Evolutionary conservation across 2,797 vertebrate species (phyloP), one percentile per base, ranked within the genome.

Genomic region (Smutsia temminckii): DNA sequence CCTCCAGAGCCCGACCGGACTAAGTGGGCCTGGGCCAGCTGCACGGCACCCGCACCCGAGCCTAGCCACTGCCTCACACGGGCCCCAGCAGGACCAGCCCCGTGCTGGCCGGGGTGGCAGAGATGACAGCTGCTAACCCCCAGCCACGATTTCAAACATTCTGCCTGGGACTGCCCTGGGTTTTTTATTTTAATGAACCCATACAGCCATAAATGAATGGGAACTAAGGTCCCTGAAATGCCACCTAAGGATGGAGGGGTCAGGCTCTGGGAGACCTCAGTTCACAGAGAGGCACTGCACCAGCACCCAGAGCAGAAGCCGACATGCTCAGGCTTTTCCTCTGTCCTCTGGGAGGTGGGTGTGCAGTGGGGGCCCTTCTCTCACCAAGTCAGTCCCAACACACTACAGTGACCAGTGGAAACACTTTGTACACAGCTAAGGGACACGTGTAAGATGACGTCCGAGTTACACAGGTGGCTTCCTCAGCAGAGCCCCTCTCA

Each of bases 1-100:
- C 11, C 34, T 14, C 37, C 49, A 6, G 34, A 16, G 51, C 27
- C n/a, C 57, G 34, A 0, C 0, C 1, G 20, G 49, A 59, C 40
- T 80, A 49, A 12, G 80, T 1, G 27, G 81, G 57, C 79, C 17
- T 51, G 5, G 64, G 64, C 49, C 49, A 71, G 9, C 55, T 21
- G 32, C 20, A 7, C 29, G 46, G 64, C 32, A 57, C 23, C 46
- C 51, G 16, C 1, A 11, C 10, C 5, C 0, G 51, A 57, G 23
- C 29, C 25, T 29, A 12, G 40, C 68, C 11, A 11, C 40, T 0
- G 17, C n/a, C 29, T 66, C 34, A 53, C 25, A 85, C 4, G 10
- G 63, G 20, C n/a, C 42, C 9, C 0, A 5, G 37, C 2, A 2
- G 53, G 61, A 49, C 34, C 27, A 5, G 8, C 29, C 66, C 46